Percentiles rank a stretch among this genome's conserved stretches.
Conservation (phyloP, 2,797 vertebrate species). For the Momotus momota region DNA sequence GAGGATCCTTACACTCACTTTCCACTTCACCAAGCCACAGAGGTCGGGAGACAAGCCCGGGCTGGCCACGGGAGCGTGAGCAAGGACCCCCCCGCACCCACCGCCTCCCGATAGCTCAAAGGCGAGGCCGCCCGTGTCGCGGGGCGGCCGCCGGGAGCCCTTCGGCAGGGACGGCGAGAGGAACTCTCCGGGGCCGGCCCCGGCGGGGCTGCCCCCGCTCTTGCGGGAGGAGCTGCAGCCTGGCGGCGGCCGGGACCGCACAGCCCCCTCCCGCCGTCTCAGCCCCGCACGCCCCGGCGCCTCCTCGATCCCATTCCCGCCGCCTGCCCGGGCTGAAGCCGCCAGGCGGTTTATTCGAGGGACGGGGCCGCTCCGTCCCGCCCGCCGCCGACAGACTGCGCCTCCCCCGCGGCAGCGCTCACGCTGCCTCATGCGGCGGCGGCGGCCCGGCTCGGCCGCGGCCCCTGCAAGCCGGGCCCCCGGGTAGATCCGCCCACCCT, state of each 20-base stretch:
- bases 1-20: not conserved
- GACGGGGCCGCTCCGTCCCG: not conserved
- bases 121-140: not conserved
- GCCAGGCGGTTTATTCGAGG: too few species aligned
- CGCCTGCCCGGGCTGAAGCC: too few species aligned
- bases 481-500: too few species aligned
- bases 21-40: not conserved
- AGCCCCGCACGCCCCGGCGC: not conserved
- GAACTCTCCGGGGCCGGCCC: not conserved
- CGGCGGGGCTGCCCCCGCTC: not conserved
- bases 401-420: not conserved
- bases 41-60: not conserved
- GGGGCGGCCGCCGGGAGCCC: not conserved
- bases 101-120: fast-evolving
- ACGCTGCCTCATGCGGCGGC: not conserved
- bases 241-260: not conserved
- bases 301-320: not conserved
- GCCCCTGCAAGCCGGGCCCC: too few species aligned
- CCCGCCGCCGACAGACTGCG: not conserved
- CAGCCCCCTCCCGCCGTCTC: not conserved
- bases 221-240: too few species aligned
- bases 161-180: not conserved
- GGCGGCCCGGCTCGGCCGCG: not conserved
- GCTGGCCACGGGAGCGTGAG: too few species aligned
- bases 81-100: not conserved